Base-by-base conservation (phyloP, 2,113 vertebrate species). In the Malurus cyaneus region DNA sequence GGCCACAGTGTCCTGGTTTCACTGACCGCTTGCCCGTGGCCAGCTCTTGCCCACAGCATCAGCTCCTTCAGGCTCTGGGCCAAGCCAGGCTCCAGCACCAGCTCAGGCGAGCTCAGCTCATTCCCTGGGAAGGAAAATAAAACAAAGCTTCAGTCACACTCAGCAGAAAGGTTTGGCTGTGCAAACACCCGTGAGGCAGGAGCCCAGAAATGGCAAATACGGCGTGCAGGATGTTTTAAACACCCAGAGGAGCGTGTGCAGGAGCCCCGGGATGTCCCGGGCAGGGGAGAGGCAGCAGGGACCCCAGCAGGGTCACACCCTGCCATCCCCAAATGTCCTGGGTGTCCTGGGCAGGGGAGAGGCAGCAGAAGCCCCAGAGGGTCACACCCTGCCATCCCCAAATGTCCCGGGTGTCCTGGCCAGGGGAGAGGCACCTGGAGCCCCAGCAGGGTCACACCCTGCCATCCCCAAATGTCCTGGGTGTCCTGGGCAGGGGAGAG, bases 221-320 rank as follows among this genome's bases (percentile, higher is more conserved):
- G 8, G 20, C 1, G 9, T 7, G 7, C 29, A 34, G 47, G 6
- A 7, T 24, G 34, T 14, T 36, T 11, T 2, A 6, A 19, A 6
- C 32, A 36, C 6, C 4, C 1, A n/a, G n/a, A n/a, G 3, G 47
- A 50, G 53, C 1, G 3, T 5, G 21, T 0, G 0, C 14, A 12
- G 78, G 36, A 2, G 0, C 57, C 25, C 26, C 0, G 2, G 18
- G 12, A 21, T 53, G n/a, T 49, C 50, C 39, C 52, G 41, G 16
- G 29, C 0, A n/a, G 36, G 6, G 42, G 8, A 47, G 12, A 24
- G 61, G 25, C 76, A 29, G 18, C 49, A 1, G 14, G 14, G 13
- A 21, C 47, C 32, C 23, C 0, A 15, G 6, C 15, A 0, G 57
- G 36, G 15, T 39, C 42, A 26, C 13, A 26, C 29, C 57, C 56